Evolutionary conservation across 2,888 invertebrate genomes (phyloP).

Genomic region (Cantharis nigra): DNA sequence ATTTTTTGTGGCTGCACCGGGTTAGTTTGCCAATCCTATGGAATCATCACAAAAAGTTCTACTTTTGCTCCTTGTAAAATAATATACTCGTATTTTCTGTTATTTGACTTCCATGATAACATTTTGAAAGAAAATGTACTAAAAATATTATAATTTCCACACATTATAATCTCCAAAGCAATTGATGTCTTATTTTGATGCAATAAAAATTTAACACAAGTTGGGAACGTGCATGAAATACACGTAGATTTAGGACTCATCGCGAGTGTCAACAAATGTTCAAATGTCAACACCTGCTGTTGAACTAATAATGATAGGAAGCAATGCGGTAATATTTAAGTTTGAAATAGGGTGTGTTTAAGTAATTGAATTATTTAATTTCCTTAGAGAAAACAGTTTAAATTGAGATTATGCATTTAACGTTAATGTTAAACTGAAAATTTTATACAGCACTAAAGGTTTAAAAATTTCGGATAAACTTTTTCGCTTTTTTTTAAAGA

Average conservation of each 20-base stretch:
- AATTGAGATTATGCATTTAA: not conserved
- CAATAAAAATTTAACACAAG: not conserved
- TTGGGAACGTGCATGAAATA: not conserved
- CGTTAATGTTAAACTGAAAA: not conserved
- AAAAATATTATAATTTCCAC: not conserved
- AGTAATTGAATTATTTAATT: not conserved
- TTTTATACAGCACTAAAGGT: not conserved
- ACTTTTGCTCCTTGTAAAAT: no score
- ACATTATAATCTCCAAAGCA: not conserved
- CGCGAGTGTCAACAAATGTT: not conserved
- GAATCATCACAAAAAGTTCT: no score
- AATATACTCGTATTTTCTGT: no score
- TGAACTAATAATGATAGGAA: not conserved
- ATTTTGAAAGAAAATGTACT: no score
- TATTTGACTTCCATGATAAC: no score
- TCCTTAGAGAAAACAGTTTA: not conserved
- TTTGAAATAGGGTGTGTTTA: not conserved
- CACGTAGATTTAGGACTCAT: not conserved
- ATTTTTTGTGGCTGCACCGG: no score
- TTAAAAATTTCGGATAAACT: not conserved
- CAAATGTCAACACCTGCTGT: not conserved
- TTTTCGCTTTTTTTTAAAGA: not conserved
- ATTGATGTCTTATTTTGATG: not conserved
- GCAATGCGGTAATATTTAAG: not conserved
- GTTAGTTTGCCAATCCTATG: no score